Base-by-base conservation (phyloP, 2,113 vertebrate species). In the Gallinago undulata region DNA sequence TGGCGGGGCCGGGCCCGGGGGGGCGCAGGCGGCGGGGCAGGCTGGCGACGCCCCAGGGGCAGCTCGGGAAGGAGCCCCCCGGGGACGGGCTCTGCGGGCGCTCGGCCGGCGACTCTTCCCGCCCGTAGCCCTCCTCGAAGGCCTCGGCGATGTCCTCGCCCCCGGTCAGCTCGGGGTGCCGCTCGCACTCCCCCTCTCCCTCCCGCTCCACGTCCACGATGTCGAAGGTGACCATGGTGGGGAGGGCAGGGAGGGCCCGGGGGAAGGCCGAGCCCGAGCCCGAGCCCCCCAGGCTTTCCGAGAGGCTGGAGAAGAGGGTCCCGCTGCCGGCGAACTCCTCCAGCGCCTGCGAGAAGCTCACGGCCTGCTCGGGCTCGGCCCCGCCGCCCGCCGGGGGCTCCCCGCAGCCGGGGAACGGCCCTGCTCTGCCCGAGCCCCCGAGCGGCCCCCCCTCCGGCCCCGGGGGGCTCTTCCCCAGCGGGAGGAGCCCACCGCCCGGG, bases 211-310 rank as follows among this genome's bases (percentile, higher is more conserved):
- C 98, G 8, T 99, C 99, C 6, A 99, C 99, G 0, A 99, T 98
- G 27, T 99, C 99, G 28, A 99, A 99, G 3, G 99, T 99, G 82
- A 99, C 99, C 96, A 99, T 99, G 59, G 99, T 98, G 4, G 99
- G 99, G 47, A 99, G 98, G 77, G 98, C 98, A 8, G 99, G 98
- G 66, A 99, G 98, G 87, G 98, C 99, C 84, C 99, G 98, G 66
- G 99, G 98, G 91, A 99, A 99, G 47, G 98, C 98, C 0, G 99
- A 98, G 82, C 98, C 98, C 0, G 98, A 98, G 81, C 98, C 98
- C 2, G 98, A 98, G 78, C 98, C 98, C 5, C 98, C 98, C 64
- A 97, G 97, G 31, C 95, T 96, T 94, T 98, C 97, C 0, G 99
- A 98, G 80, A 99, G 98, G 97, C 98, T 98, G 56, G 98, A 98